Base-by-base conservation (phyloP, 2,888 invertebrate genomes). In the Sesia apiformis region DNA sequence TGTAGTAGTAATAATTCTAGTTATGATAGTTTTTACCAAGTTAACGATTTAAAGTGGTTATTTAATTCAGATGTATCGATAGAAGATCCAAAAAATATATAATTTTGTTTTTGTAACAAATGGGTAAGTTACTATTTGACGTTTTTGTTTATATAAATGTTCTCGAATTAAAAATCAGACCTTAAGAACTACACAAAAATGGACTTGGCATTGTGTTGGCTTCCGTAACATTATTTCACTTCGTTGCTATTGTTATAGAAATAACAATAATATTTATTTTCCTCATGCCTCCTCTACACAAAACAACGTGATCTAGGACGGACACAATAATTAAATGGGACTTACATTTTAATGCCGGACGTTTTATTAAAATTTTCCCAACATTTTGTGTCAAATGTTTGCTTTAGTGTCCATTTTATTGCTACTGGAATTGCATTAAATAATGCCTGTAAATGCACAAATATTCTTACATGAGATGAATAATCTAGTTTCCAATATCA, bases 241-340 rank as follows among this genome's bases (percentile, higher is more conserved):
- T 23, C 23, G 23, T 23, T 23, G 23, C 23, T 23, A 23, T 46
- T 5, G 23, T 46, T 46, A 7, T 6, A 23, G 4, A 46, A 46
- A 46, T 46, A n/a, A 46, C 7, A 46, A 8, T 4, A 43, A 5
- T 5, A 5, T 5, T 43, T 8, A 6, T n/a, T 46, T 46, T 46
- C 23, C 46, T 46, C 3, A 23, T 38, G 39, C 6, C 43, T 42
- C 54, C 52, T 62, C 59, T 56, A 42, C 43, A 49, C 4, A 38
- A n/a, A 5, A 49, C 6, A 51, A 41, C 52, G 57, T 54, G 54
- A 39, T 53, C 58, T 56, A 38, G 38, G 53, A 39, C 51, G 52
- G 49, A 54, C 58, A 62, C 60, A 60, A 66, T 65, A 61, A 69
- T 66, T 64, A 67, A 66, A 66, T 62, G 59, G 60, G 53, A 64